Evolutionary conservation across 2,888 invertebrate species (phyloP), one percentile per base, ranked within the genome.

Genomic region (Parnassius apollo): DNA sequence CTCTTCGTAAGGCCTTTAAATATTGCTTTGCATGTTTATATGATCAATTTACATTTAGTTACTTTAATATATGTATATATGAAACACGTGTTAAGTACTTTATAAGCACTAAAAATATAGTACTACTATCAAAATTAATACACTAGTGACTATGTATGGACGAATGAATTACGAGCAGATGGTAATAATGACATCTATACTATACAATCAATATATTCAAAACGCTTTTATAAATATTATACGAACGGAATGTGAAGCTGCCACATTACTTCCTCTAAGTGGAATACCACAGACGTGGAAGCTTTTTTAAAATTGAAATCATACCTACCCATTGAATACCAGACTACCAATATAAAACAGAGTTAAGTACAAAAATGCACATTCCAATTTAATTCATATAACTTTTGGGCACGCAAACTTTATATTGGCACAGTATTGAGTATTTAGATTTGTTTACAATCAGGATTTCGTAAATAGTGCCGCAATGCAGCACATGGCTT

Each of bases 131-230:
- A 69, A 71, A 71, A 75, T 64, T 70, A 78, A 50, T 2, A 44
- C 54, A 70, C 88, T 90, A 91, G 78, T 91, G 91, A 91, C 91
- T 91, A 90, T 79, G 81, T 83, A 88, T 90, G 91, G 91, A 91
- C 91, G 91, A 87, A 90, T 87, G 84, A 75, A 77, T 85, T 86
- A 69, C 82, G 82, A 25, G 83, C 70, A 78, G 83, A 82, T 69
- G 63, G 65, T 63, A 64, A 63, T 69, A 69, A 62, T 59, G 65
- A 63, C 61, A 59, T 35, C 64, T 61, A 65, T 49, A 61, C 18
- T 58, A 67, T 62, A 63, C 63, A 51, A 4, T 3, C 4, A 51
- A 51, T 51, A 49, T 49, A 35, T 35, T 35, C 35, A 7, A 1
- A 35, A 35, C 35, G 35, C 35, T 35, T 35, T 35, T 35, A 35